Evolutionary conservation across 2,888 invertebrate genomes (phyloP), one percentile per base, ranked within the genome.

Genomic region (Fragum whitleyi): DNA sequence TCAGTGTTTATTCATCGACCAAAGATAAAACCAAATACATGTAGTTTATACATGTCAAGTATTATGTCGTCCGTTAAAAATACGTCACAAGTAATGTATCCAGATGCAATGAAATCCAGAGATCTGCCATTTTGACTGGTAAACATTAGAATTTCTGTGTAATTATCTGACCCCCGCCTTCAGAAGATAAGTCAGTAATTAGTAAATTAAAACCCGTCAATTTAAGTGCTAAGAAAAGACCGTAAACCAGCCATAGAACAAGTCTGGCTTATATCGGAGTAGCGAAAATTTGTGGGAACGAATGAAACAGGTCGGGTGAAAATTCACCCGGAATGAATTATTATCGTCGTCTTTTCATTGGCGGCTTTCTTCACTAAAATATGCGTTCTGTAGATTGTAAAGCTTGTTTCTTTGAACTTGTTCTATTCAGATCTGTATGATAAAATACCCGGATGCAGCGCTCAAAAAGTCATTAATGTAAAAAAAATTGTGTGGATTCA

Each of bases 161-260:
- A 21, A n/a, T 65, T 65, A 65, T 65, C 42, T 65, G 65, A 65
- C 65, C 65, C 42, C 42, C 65, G 42, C 75, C 75, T 80, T 76
- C 32, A 67, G 21, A 0, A 61, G 79, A 80, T 76, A 80, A 76
- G 32, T 26, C n/a, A 23, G 26, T 67, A 76, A 76, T 80, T 80
- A 80, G 79, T 72, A 73, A 80, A 80, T 80, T 80, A 80, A 80
- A 80, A 75, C 26, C 67, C 73, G 75, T 76, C 76, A 76, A 53
- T 59, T 67, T 16, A 29, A 28, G 32, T 59, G 39, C 72, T 65
- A 39, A 28, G 61, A 61, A 73, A 73, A 55, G 53, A 65, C 28
- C 73, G 62, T 42, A 73, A 62, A 62, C 73, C 72, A 72, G 57
- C 26, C 28, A 1, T 39, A 26, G 28, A 69, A 29, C 51, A 32